Conservation (phyloP, 2,797 vertebrate genomes). For the Sebastes dallii region DNA sequence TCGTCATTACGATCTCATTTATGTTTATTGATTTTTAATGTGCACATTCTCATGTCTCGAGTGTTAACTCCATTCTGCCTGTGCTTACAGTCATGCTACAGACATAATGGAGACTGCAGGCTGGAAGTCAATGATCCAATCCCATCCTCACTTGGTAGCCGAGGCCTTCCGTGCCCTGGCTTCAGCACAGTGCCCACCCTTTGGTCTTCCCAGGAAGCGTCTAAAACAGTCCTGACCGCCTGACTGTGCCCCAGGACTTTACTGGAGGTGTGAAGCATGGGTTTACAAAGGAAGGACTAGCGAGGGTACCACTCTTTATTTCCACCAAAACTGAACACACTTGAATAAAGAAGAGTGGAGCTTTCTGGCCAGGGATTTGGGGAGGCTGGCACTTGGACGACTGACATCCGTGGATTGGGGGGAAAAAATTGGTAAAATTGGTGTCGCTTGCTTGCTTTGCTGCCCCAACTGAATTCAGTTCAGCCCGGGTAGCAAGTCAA, state of each 20-base stretch:
- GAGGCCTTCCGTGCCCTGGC: conserved; percentile 98
- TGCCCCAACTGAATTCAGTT: conserved; percentile 63
- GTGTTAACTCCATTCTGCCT: conserved; percentile 63
- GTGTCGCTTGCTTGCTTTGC: conserved; percentile 75
- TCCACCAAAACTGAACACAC: conserved; percentile 78
- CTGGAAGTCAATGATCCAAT: conserved; percentile 99
- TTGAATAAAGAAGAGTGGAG: conserved; percentile 73
- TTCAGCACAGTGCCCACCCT: conserved; percentile 95
- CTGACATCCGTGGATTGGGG: conserved; percentile 66
- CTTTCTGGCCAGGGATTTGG: conserved; percentile 70
- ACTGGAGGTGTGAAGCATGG: conserved; percentile 73
- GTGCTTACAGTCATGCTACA: conserved; percentile 91
- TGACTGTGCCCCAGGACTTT: conserved; percentile 80
- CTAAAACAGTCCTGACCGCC: conserved; percentile 96
- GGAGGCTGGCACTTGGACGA: conserved; percentile 70
- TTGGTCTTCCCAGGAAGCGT: conserved; percentile 94
- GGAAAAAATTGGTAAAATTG: conserved; percentile 55
- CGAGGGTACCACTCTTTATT: conserved; percentile 79
- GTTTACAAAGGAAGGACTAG: conserved; percentile 81
- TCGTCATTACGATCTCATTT: conserved; percentile 72
- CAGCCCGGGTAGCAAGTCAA: conserved; percentile 68
- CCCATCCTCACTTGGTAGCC: conserved; percentile 98
- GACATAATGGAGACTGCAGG: conserved; percentile 99
- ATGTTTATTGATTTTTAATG: conserved; percentile 82
- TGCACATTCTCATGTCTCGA: conserved; percentile 57